Base-by-base conservation (phyloP, 2,888 invertebrate genomes). In the Agrochola lota region DNA sequence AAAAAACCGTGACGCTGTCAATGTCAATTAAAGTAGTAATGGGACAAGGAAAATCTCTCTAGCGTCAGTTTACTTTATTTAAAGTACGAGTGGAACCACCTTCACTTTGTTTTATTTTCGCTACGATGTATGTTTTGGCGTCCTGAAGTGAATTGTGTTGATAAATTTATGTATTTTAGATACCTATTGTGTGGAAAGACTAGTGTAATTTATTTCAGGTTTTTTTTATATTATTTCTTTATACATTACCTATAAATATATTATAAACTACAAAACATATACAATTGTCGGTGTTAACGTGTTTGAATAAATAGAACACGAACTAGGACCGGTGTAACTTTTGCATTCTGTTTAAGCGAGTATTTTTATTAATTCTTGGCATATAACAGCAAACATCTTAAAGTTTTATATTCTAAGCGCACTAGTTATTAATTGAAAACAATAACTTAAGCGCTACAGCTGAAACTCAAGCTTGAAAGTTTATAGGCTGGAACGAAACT, bases 401-500 rank as follows among this genome's bases (percentile, higher is more conserved):
- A 67, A 55, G 7, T 67, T 74, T 81, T 0, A n/a, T 12, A 43
- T 52, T 78, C 49, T 35, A 35, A 26, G n/a, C 20, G 12, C 15
- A 55, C 15, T 57, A 20, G 1, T 11, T 55, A 15, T 40, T 71
- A 74, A 78, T 71, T 74, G 9, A 71, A 71, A 74, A 84, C 68
- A 74, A 71, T 84, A 84, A 68, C 49, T 64, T 68, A 60, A 62
- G 52, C 64, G 9, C 64, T 59, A 46, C 55, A 57, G 63, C 35
- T 66, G 55, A 62, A 84, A 80, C 43, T 74, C 15, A 7, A 20
- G n/a, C 80, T 57, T 15, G 20, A 69, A 70, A 72, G 49, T 84
- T 74, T 55, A 63, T 84, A 74, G 74, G 80, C 71, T 71, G 26
- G 62, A 74, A 60, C 57, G 46, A 69, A 84, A 60, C 30, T 30